Percentiles rank a stretch among this genome's conserved stretches.
These are phyloP conservation scores for Scortum barcoo DNA, from an alignment of 2,113 vertebrate genomes.

Conservation along the genomic window DNA sequence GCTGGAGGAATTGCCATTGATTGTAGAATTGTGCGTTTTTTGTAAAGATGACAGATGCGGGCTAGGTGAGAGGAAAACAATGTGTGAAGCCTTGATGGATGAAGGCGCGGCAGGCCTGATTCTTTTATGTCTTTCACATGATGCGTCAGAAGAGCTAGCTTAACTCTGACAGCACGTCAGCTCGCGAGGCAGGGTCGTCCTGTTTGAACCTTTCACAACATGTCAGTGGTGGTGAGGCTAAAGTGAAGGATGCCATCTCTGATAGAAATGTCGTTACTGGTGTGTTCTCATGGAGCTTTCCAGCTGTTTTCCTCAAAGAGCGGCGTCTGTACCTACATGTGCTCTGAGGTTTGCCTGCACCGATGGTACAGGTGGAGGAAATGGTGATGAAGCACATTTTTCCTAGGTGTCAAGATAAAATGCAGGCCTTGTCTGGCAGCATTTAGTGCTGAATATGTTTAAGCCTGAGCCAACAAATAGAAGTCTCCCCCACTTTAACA, in stretches of 20 bases:
- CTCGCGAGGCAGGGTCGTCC: slow-evolving; percentile 20
- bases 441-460: neutral
- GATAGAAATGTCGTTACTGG: slow-evolving; percentile 4
- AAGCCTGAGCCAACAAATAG: neutral
- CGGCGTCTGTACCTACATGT: neutral
- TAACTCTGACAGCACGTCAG: slow-evolving; percentile 46
- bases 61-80: slow-evolving; percentile 41
- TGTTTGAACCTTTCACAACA: slow-evolving; percentile 34
- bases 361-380: neutral
- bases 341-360: slow-evolving; percentile 7
- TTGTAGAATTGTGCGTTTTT: slow-evolving; percentile 45
- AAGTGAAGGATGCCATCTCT: slow-evolving; percentile 32
- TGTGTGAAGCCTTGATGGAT: slow-evolving; percentile 61
- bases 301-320: neutral
- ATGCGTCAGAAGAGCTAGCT: slow-evolving; percentile 36
- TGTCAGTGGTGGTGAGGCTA: slow-evolving; percentile 19
- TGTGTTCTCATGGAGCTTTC: neutral
- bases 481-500: neutral
- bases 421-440: neutral
- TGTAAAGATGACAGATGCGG: slow-evolving; percentile 43
- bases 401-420: slow-evolving; percentile 7
- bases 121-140: slow-evolving; percentile 48
- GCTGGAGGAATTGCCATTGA: slow-evolving; percentile 35
- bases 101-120: slow-evolving; percentile 6
- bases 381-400: neutral